Evolutionary conservation across 64 coral and sea anemone species (phyloP).

Genomic region (Stichodactyla mertensii): DNA sequence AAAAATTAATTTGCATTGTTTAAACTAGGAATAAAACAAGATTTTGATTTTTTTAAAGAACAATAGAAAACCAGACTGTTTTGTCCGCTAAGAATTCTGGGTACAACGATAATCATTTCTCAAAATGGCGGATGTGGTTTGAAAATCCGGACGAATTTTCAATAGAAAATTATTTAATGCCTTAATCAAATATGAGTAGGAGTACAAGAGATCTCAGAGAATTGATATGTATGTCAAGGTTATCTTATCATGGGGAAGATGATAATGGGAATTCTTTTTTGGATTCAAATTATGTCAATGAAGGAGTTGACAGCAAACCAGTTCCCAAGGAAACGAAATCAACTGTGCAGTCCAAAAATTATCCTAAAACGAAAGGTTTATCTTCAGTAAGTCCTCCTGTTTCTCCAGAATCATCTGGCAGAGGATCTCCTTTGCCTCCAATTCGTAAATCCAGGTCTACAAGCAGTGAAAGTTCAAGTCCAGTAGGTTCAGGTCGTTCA

Average conservation of each 20-base stretch:
- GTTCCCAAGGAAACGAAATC: conserved; percentile 71
- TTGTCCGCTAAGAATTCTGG: neutral
- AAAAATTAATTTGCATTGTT: too few species aligned
- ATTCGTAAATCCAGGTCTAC: conserved; percentile 31
- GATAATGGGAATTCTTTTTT: conserved; percentile 29
- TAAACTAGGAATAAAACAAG: too few species aligned
- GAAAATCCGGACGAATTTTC: conserved; percentile 9
- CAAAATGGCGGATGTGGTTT: neutral
- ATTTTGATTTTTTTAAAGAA: too few species aligned
- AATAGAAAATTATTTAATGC: neutral
- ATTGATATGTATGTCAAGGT: conserved; percentile 71
- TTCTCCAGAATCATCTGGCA: conserved; percentile 57
- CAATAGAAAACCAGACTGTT: too few species aligned
- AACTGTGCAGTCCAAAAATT: conserved; percentile 17
- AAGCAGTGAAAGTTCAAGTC: conserved; percentile 36
- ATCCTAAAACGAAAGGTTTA: neutral
- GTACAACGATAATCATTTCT: neutral
- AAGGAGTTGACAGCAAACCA: neutral
- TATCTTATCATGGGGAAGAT: conserved; percentile 79
- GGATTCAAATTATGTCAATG: conserved; percentile 5
- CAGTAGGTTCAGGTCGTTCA: conserved; percentile 28
- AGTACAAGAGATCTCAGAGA: conserved; percentile 86
- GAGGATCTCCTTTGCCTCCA: conserved; percentile 56
- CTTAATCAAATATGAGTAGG: conserved; percentile 45
- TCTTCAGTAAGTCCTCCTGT: conserved; percentile 28